Evolutionary conservation across 2,113 vertebrate genomes (phyloP).

Genomic region (Urocolius indicus): DNA sequence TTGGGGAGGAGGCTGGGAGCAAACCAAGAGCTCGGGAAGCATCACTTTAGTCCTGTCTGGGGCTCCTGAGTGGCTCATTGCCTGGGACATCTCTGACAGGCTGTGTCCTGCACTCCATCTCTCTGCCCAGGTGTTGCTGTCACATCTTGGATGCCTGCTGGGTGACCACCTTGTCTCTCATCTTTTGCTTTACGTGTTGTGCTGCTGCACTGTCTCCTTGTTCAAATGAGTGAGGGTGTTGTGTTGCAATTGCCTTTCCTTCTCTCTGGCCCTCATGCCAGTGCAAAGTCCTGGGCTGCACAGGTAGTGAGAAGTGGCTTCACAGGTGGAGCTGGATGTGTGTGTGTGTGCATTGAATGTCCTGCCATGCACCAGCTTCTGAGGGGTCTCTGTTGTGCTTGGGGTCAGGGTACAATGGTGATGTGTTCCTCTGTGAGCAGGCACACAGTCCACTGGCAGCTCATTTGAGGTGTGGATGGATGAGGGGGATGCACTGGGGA

Average conservation of each 20-base stretch:
- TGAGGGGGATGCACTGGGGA: rapidly evolving
- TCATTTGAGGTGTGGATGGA: not conserved
- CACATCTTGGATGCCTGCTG: not conserved
- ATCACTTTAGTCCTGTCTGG: rapidly evolving
- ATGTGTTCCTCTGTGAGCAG: not conserved
- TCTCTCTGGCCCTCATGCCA: not conserved
- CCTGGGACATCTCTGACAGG: rapidly evolving
- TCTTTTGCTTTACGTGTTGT: not conserved
- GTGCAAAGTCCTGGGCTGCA: rapidly evolving
- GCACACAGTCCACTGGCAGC: rapidly evolving
- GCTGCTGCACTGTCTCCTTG: rapidly evolving
- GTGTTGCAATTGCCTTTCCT: not conserved
- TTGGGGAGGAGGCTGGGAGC: not conserved
- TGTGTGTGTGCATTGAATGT: not conserved
- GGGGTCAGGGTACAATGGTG: not conserved
- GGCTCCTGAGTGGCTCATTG: rapidly evolving
- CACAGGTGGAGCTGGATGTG: not conserved
- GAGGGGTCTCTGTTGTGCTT: not conserved
- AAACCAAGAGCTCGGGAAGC: not conserved
- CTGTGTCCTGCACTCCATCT: rapidly evolving
- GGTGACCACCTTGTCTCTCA: not conserved
- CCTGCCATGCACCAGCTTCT: rapidly evolving
- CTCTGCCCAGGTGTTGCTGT: not conserved
- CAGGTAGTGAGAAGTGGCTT: not conserved
- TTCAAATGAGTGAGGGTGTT: not conserved